A percentile compares a stretch with the other conserved stretches of the same genome.
phyloP scores from a whole-genome alignment of 2,888 invertebrate species.

The Xylocampa areola region DNA sequence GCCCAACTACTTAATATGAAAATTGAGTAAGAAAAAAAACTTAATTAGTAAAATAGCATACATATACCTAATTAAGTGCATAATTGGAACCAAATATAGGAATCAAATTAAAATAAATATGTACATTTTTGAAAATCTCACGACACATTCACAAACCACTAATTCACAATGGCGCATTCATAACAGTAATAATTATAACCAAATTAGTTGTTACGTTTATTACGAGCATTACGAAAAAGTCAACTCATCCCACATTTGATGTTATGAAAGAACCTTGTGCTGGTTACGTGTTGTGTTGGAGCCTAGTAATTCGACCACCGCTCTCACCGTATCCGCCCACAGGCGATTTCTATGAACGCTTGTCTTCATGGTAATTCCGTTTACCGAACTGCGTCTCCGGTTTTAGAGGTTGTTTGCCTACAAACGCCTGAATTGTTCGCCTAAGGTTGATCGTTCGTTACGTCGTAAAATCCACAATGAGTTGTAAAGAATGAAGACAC shows the following conservation, averaged over 20 bases:
- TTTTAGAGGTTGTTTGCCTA: slow-evolving; percentile 69
- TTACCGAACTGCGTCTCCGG: slow-evolving; percentile 68
- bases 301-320: slow-evolving; percentile 61
- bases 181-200: slow-evolving; percentile 30
- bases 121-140: slow-evolving; percentile 42
- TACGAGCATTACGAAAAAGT: slow-evolving; percentile 58
- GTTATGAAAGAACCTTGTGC: slow-evolving; percentile 74
- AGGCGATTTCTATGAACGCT: slow-evolving; percentile 65
- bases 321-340: slow-evolving; percentile 78
- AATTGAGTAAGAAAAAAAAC: slow-evolving; percentile 5
- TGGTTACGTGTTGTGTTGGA: slow-evolving; percentile 68
- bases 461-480: slow-evolving; percentile 60
- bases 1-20: slow-evolving; percentile 5
- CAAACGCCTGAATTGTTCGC: slow-evolving; percentile 60
- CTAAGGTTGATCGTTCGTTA: slow-evolving; percentile 50
- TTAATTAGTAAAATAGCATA: slow-evolving; percentile 5
- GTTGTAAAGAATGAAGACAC: slow-evolving; percentile 61
- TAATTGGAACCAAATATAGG: slow-evolving; percentile 19
- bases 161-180: slow-evolving; percentile 40
- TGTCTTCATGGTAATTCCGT: slow-evolving; percentile 75
- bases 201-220: slow-evolving; percentile 44
- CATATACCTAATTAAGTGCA: slow-evolving; percentile 17
- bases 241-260: slow-evolving; percentile 68
- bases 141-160: slow-evolving; percentile 25
- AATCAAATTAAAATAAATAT: slow-evolving; percentile 38